Evolutionary conservation across 2,888 invertebrate genomes (phyloP), one percentile per base, ranked within the genome.

Genomic region (Trimorus sp.): DNA sequence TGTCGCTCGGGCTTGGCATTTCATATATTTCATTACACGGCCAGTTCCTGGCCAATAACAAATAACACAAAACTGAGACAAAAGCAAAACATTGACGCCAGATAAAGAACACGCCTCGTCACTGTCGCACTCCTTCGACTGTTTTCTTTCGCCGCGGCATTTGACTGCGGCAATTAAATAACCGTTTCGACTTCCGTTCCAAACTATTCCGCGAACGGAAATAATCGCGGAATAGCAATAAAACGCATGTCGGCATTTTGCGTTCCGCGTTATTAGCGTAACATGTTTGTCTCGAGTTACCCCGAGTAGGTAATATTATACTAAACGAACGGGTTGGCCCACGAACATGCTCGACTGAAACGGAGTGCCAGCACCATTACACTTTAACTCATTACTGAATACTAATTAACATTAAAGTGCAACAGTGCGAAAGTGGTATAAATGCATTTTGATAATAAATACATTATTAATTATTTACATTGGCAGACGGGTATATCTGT

Each of bases 1-100:
- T 77, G 76, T 71, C 76, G 76, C 82, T 63, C 84, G 74, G 66
- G 79, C 62, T 74, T 79, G 81, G 78, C 75, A 74, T 84, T 85
- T 84, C 86, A 82, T 84, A 87, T 86, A 88, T 87, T 87, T 87
- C 87, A 88, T 88, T 85, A 86, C 84, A 81, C 80, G 84, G 82
- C 65, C 82, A 81, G 84, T 85, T 85, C 84, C 83, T 79, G 83
- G 78, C 84, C 84, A 86, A 86, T 86, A 88, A 88, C 88, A 87
- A 88, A 87, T 86, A 87, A 85, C 84, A 83, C 83, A 85, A 84
- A 87, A 82, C 71, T 80, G 75, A 82, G 82, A 84, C 70, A 84
- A 83, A 82, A 82, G 79, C 84, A 85, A 86, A 86, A 87, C 83
- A 85, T 77, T 73, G 81, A 66, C 81, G 79, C 71, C 71, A 85